Conservation (phyloP, 2,113 vertebrate genomes). For the Haliaeetus leucogaster region DNA sequence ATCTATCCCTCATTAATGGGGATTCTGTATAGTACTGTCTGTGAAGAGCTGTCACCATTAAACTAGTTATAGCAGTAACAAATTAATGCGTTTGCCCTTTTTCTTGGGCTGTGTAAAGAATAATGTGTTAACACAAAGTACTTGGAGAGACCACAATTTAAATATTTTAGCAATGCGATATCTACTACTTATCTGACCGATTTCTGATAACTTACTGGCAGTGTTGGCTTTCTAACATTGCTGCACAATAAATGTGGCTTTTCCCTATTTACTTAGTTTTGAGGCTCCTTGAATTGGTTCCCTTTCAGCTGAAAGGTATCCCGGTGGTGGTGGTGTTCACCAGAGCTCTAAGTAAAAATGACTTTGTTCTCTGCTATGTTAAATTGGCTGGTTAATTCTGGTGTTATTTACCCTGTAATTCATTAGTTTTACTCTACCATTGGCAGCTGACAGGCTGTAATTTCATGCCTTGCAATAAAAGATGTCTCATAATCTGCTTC, state of each 20-base stretch:
- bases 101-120: neutral
- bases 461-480: conserved; percentile 99
- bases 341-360: conserved; percentile 68
- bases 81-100: neutral
- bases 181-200: fast-evolving
- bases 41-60: neutral
- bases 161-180: neutral
- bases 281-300: neutral
- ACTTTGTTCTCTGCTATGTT: conserved; percentile 85
- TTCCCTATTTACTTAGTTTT: neutral
- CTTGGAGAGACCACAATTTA: neutral
- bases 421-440: conserved; percentile 93
- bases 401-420: conserved; percentile 99
- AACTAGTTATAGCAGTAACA: neutral
- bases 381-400: conserved; percentile 97
- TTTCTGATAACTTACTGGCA: neutral
- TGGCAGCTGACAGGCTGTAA: conserved; percentile 99
- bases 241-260: neutral
- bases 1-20: neutral
- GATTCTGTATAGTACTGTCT: neutral
- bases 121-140: neutral
- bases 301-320: neutral
- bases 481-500: conserved; percentile 99
- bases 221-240: neutral
- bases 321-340: conserved; percentile 6